Evolutionary conservation across 2,888 invertebrate species (phyloP), one percentile per base, ranked within the genome.

Genomic region (Dermolepida albohirtum): DNA sequence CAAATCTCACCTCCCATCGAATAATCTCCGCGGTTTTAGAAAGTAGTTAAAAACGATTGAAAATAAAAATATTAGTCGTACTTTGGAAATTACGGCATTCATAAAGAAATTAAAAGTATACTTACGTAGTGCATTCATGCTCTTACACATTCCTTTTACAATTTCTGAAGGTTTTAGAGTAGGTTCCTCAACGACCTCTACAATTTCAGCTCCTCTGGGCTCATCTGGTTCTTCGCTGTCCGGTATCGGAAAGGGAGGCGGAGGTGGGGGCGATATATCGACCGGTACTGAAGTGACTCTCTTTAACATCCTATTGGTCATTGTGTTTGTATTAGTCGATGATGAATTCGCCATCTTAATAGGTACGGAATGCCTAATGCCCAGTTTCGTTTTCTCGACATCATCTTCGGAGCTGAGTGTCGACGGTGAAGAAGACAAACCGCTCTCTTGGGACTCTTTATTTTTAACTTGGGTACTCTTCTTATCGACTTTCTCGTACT

Each of bases 111-210:
- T 4, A 22, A 22, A 2, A 22, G 22, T 22, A 69, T 74, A 73
- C 83, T 81, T 76, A 87, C 87, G 85, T 75, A 87, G 82, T 10
- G 85, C 85, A 44, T 86, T 86, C 85, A 87, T 87, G 62, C 85
- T 87, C 72, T 86, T 84, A 73, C 86, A 86, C 80, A 86, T 86
- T 64, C 87, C 87, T 55, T 86, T 87, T 70, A 88, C 87, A 51
- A 91, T 81, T 71, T 90, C 90, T 0, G 90, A 89, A 11, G 90
- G 90, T 72, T 87, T 86, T 10, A 91, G 78, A 8, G 89, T 90
- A 0, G 90, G 90, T 78, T 91, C 91, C 74, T 90, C 91, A 2
- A 90, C 79, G 49, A 90, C 89, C 59, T 86, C 89, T 22, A 87
- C 82, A 10, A 85, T 84, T 73, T 81, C 82, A 1, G 80, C 78